A percentile compares a stretch with the other conserved stretches of the same genome.
Conservation (phyloP, 2,888 invertebrate species). For the Colletes collaris region DNA sequence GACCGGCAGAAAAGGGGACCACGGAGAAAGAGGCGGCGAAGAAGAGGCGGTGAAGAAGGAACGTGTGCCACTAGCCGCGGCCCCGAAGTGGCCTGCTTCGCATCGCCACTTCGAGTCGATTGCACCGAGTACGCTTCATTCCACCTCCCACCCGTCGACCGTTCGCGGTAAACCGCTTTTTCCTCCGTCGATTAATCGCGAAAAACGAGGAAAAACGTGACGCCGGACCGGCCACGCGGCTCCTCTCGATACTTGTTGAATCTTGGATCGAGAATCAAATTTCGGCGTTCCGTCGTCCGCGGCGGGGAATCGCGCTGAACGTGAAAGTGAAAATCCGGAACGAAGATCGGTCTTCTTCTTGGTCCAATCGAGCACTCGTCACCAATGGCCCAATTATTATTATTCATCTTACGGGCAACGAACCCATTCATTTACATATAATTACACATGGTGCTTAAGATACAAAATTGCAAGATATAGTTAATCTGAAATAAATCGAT, state of each 20-base stretch:
- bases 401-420: too few species aligned
- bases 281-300: neutral
- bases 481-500: too few species aligned
- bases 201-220: constrained; percentile 59
- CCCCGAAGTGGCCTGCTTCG: constrained; percentile 78
- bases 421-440: too few species aligned
- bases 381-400: too few species aligned
- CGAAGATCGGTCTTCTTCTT: neutral
- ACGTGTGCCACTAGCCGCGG: constrained; percentile 77
- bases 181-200: constrained; percentile 71
- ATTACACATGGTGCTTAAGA: too few species aligned
- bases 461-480: too few species aligned
- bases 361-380: neutral
- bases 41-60: constrained; percentile 54
- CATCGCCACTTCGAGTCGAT: constrained; percentile 75
- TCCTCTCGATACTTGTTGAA: constrained; percentile 31
- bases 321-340: neutral
- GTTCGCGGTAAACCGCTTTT: constrained; percentile 68
- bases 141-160: constrained; percentile 48
- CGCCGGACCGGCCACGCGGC: neutral
- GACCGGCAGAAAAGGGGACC: constrained; percentile 37
- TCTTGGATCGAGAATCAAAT: constrained; percentile 9
- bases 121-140: constrained; percentile 54
- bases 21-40: constrained; percentile 18
- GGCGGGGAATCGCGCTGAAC: too few species aligned